Base-by-base conservation (phyloP, 2,888 invertebrate genomes). In the Chymomyza amoena region DNA sequence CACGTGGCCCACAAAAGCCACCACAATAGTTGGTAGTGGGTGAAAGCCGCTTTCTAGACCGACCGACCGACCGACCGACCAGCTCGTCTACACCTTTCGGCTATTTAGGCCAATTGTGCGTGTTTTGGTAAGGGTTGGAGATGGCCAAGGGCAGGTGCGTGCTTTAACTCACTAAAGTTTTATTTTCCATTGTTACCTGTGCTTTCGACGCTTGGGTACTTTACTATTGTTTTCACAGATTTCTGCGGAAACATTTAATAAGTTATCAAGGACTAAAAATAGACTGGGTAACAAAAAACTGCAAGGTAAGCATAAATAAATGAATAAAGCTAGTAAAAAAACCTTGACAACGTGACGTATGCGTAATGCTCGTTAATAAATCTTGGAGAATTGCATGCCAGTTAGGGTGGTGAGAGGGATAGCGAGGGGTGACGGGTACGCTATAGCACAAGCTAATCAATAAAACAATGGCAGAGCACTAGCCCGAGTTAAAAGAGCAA, bases 341-440 rank as follows among this genome's bases (percentile, higher is more conserved):
- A 13, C 9, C 20, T 9, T 36, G 80, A 68, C 78, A 82, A 87
- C 76, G 80, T 73, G 80, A 61, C 87, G 83, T 87, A 83, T 83
- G 80, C 80, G 83, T 84, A 87, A 87, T 82, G 84, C 39, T 45
- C 13, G 39, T 45, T 45, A 87, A 82, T 76, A 71, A 66, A 78
- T 74, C 73, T 75, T 32, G 80, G 87, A 70, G 82, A 82, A 72
- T 75, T 64, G 76, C 69, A 67, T 51, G 73, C 65, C 39, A 45
- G 13, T 45, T 32, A 32, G 32, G 1, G 32, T 2, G 4, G 6
- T 6, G 32, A 1, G 32, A 1, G 5, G 32, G 13, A 13, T 45
- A 45, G 32, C 4, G 32, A 1, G 5, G 32, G 13, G 39, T 45
- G 13, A 0, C 82, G 83, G 78, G 71, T 64, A 32, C 59, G 36